Conservation (phyloP, 2,888 invertebrate species). For the Agriopis aurantiaria region DNA sequence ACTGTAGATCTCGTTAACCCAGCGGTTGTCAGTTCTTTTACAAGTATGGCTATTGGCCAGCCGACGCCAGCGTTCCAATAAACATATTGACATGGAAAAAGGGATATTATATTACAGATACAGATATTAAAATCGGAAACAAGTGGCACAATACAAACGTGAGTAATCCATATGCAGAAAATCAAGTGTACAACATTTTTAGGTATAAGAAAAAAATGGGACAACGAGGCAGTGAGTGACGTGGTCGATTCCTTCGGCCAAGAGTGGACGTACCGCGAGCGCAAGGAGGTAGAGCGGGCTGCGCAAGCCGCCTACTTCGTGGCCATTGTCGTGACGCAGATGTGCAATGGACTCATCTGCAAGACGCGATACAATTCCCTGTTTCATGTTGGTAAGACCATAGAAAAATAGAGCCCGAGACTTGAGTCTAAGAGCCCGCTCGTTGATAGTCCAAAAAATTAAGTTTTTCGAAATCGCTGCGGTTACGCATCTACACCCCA, state of each 20-base stretch:
- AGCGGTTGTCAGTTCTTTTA: not conserved
- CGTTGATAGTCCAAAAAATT: too few species aligned
- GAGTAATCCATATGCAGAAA: not conserved
- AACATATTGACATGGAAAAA: too few species aligned
- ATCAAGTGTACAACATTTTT: not conserved
- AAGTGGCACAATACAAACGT: too few species aligned
- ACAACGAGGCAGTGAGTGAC: conserved; percentile 89
- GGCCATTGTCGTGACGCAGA: conserved; percentile 90
- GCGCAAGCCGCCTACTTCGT: conserved; percentile 91
- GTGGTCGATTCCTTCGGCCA: conserved; percentile 90
- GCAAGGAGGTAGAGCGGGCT: conserved; percentile 89
- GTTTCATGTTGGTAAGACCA: conserved; percentile 88
- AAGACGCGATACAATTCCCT: conserved; percentile 91
- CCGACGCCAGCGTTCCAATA: too few species aligned
- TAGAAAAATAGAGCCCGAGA: not conserved
- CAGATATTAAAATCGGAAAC: too few species aligned
- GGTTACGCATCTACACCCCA: too few species aligned
- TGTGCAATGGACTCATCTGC: conserved; percentile 91
- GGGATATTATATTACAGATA: too few species aligned
- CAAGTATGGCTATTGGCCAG: not conserved
- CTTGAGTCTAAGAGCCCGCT: too few species aligned
- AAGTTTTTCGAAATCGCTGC: too few species aligned
- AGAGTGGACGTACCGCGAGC: conserved; percentile 90
- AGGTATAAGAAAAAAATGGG: conserved; percentile 90
- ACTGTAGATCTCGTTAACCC: not conserved